These are phyloP conservation scores for Rousettus leschenaultii DNA, from an alignment of 2,113 vertebrate genomes.

Conservation along the genomic window DNA sequence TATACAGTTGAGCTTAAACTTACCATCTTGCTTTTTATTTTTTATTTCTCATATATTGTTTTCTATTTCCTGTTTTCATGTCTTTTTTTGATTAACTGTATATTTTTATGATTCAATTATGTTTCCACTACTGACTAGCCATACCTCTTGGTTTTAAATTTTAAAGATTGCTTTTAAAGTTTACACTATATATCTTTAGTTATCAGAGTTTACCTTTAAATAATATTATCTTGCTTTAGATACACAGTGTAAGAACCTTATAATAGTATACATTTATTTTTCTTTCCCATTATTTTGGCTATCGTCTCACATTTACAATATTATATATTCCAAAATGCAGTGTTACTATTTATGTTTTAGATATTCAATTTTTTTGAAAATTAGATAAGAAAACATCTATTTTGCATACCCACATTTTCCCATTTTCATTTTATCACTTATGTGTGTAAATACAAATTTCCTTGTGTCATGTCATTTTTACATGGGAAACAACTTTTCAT, in stretches of 20 bases:
- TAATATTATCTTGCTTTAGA: neutral
- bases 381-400: neutral
- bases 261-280: neutral
- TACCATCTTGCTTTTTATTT: neutral
- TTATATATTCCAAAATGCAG: neutral
- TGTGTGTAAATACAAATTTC: neutral
- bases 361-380: neutral
- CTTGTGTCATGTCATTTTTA: neutral
- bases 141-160: neutral
- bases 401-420: neutral
- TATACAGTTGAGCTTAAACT: neutral
- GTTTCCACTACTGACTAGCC: neutral
- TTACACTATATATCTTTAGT: neutral
- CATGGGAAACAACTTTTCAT: neutral
- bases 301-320: neutral
- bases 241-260: neutral
- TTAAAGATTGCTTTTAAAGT: neutral
- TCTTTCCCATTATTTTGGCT: neutral
- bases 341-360: neutral
- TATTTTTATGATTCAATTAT: neutral
- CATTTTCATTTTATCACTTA: neutral
- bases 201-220: neutral
- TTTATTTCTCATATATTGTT: neutral
- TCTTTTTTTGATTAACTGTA: neutral
- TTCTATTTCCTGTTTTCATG: neutral